These are phyloP conservation scores for Drosophila quinaria DNA, from an alignment of 2,888 invertebrate genomes.

Conservation along the genomic window DNA sequence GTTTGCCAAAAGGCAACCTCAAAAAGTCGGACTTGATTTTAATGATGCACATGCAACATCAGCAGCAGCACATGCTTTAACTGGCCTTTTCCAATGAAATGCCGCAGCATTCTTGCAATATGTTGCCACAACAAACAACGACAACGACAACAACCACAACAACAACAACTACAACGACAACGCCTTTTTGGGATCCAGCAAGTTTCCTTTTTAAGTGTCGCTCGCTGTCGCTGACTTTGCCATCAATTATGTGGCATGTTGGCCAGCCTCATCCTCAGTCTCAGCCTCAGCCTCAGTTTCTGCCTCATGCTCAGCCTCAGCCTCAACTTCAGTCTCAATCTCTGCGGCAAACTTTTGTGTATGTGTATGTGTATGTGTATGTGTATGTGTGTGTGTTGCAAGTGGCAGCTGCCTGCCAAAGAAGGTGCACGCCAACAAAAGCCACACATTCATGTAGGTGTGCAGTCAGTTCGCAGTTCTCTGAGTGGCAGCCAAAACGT, in stretches of 20 bases:
- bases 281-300: slow-evolving; percentile 26
- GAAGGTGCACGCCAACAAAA: slow-evolving; percentile 51
- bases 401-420: slow-evolving; percentile 65
- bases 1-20: slow-evolving; percentile 57
- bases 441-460: slow-evolving; percentile 49
- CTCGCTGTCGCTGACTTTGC: slow-evolving; percentile 62
- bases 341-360: slow-evolving; percentile 31
- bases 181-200: slow-evolving; percentile 80
- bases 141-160: slow-evolving; percentile 32
- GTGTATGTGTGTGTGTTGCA: slow-evolving; percentile 52
- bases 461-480: slow-evolving; percentile 38
- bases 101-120: slow-evolving; percentile 68
- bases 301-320: slow-evolving; percentile 3
- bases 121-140: slow-evolving; percentile 52
- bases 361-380: slow-evolving; percentile 20
- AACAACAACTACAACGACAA: slow-evolving; percentile 57
- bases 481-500: slow-evolving; percentile 51
- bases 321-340: slow-evolving; percentile 4
- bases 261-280: slow-evolving; percentile 50
- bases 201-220: slow-evolving; percentile 79
- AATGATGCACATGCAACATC: slow-evolving; percentile 73
- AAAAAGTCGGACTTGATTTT: slow-evolving; percentile 65
- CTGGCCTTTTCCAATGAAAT: slow-evolving; percentile 73
- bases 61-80: slow-evolving; percentile 29
- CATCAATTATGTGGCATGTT: slow-evolving; percentile 80